Conservation (phyloP, 2,797 vertebrate species). For the Erethizon dorsatum region DNA sequence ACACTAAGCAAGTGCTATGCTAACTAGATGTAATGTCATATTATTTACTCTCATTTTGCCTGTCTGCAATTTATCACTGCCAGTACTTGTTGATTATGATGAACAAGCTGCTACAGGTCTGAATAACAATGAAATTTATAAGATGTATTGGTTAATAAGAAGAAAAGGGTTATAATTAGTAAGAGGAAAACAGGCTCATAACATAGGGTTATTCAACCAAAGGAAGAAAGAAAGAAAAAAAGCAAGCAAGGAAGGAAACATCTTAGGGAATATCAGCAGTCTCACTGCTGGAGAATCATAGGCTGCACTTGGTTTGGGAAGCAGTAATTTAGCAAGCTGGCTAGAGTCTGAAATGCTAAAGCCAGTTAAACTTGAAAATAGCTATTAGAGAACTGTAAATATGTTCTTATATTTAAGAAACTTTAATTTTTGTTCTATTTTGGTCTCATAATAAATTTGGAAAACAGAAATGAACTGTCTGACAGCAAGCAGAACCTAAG, state of each 20-base stretch:
- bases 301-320: neutral
- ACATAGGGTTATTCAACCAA: neutral
- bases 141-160: constrained; percentile 59
- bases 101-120: constrained; percentile 51
- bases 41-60: constrained; percentile 64
- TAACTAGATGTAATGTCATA: constrained; percentile 30
- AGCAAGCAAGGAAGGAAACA: neutral
- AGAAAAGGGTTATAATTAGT: constrained; percentile 36
- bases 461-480: neutral
- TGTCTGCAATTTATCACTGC: constrained; percentile 71
- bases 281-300: neutral
- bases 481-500: neutral
- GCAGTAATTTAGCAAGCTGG: neutral
- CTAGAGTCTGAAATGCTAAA: constrained; percentile 4
- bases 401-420: neutral
- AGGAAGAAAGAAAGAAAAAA: neutral
- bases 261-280: neutral
- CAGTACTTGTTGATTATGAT: constrained; percentile 70
- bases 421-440: constrained; percentile 33
- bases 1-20: constrained; percentile 78
- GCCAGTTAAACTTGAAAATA: constrained; percentile 38
- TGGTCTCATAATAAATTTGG: constrained; percentile 4
- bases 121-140: constrained; percentile 64
- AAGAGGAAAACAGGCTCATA: neutral
- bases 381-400: constrained; percentile 34